Evolutionary conservation across 2,113 vertebrate genomes (phyloP).

Genomic region (Fulmarus glacialis): DNA sequence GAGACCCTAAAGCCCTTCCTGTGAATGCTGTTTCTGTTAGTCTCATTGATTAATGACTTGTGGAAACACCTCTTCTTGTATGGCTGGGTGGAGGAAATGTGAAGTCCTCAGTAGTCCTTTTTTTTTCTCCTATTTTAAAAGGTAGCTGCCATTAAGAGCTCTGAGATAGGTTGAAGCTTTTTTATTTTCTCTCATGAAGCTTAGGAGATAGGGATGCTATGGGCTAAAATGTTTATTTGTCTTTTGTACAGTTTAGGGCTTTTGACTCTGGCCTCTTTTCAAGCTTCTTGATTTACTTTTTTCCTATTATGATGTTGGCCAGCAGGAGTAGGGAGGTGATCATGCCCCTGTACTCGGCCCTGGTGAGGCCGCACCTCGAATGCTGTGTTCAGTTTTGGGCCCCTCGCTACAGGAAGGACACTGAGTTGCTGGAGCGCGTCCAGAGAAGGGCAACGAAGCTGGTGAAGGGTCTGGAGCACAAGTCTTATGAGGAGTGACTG

Average conservation of each 20-base stretch:
- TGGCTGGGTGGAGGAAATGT: background rate
- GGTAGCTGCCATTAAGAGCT: background rate
- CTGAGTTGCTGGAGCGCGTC: too few species aligned
- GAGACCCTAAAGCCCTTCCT: background rate
- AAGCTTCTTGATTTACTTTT: background rate
- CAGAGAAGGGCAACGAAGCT: too few species aligned
- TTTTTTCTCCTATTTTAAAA: background rate
- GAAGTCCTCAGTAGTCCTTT: background rate
- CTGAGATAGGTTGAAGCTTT: background rate
- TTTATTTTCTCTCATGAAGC: background rate
- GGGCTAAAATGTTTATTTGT: background rate
- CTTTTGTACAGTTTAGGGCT: background rate
- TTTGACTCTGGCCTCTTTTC: background rate
- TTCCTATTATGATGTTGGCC: background rate
- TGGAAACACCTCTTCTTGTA: background rate
- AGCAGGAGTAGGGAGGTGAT: too few species aligned
- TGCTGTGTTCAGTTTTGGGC: too few species aligned
- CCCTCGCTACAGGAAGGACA: too few species aligned
- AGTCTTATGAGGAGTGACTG: too few species aligned
- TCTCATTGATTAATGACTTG: background rate
- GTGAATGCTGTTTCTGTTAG: background rate
- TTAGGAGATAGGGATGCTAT: background rate
- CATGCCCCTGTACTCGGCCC: too few species aligned
- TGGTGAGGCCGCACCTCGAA: too few species aligned
- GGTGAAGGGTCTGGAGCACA: too few species aligned